These are phyloP conservation scores for Chlorops oryzae DNA, from an alignment of 1,140 invertebrate species.

Conservation along the genomic window DNA sequence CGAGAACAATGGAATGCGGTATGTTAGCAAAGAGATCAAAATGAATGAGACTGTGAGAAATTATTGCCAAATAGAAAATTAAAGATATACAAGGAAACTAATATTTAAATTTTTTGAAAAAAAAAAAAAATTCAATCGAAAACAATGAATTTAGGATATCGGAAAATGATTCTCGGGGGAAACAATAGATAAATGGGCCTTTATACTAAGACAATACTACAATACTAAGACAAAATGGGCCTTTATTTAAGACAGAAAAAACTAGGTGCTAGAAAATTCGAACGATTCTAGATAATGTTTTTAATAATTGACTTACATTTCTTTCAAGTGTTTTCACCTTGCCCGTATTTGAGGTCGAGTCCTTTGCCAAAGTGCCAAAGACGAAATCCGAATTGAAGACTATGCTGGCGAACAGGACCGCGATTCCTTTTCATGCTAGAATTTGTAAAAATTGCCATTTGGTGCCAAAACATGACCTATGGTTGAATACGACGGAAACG, in stretches of 20 bases:
- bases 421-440: conserved; percentile 83
- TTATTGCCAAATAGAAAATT: neutral
- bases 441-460: conserved; percentile 81
- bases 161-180: too few relatives aligned
- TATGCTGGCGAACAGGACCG: conserved; percentile 65
- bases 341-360: conserved; percentile 34
- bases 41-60: conserved; percentile 8
- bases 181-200: too few relatives aligned
- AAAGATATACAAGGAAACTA: neutral
- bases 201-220: too few relatives aligned
- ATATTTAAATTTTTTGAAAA: too few relatives aligned
- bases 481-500: conserved; percentile 60
- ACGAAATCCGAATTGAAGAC: conserved; percentile 65
- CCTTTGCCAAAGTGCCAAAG: conserved; percentile 52
- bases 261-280: too few relatives aligned
- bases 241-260: too few relatives aligned
- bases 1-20: conserved; percentile 13
- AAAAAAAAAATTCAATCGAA: too few relatives aligned
- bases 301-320: too few relatives aligned
- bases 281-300: too few relatives aligned
- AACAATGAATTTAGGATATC: too few relatives aligned
- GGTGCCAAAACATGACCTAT: conserved; percentile 72
- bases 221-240: too few relatives aligned
- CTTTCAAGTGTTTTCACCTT: conserved; percentile 28
- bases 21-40: neutral